phyloP scores from a whole-genome alignment of 2,797 vertebrate genomes.

The Dryobates pubescens region DNA sequence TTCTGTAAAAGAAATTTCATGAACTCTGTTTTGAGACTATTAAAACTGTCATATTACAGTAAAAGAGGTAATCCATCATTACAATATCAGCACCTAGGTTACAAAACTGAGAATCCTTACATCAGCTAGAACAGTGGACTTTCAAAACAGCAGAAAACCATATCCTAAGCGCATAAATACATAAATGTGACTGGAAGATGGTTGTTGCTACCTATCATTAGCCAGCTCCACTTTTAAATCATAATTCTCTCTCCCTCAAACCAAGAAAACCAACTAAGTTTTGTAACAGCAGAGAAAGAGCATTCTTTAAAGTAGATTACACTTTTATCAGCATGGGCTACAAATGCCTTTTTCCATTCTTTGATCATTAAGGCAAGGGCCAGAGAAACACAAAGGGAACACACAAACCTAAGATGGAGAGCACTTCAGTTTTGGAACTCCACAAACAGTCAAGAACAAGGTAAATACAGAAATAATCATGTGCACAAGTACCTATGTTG shows the following conservation, averaged over 20 bases:
- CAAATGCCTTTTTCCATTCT: not conserved
- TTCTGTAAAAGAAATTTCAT: not conserved
- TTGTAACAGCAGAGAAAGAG: not conserved
- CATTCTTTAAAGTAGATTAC: not conserved
- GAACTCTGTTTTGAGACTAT: not conserved
- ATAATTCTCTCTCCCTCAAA: not conserved
- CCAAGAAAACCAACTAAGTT: not conserved
- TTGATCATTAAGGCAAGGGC: not conserved
- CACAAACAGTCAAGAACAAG: not conserved
- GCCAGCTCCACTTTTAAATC: not conserved
- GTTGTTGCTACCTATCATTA: not conserved
- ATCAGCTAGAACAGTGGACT: not conserved
- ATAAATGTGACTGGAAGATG: not conserved
- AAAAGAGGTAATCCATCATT: not conserved
- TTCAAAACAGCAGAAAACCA: not conserved
- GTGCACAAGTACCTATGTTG: fast-evolving
- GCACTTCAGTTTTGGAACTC: not conserved
- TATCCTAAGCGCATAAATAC: not conserved
- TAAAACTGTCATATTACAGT: not conserved
- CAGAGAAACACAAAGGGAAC: not conserved
- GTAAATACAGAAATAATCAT: not conserved
- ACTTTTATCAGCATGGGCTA: not conserved
- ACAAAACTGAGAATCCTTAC: not conserved
- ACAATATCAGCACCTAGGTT: not conserved
- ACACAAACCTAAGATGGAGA: not conserved